Evolutionary conservation across 1,140 invertebrate genomes (phyloP).

Genomic region (Bombus picipes): DNA sequence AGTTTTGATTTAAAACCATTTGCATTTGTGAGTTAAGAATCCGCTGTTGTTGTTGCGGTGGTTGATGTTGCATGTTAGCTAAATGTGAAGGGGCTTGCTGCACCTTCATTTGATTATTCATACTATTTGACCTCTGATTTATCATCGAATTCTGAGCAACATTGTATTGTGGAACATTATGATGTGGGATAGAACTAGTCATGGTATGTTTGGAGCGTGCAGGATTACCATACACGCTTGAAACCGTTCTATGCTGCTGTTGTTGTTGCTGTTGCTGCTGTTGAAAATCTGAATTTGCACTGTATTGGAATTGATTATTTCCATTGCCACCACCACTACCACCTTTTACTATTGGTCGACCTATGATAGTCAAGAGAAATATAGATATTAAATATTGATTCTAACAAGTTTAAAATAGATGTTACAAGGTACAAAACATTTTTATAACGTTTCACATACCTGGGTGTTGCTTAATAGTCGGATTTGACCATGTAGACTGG

Average conservation of each 20-base stretch:
- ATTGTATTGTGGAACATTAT: slow-evolving; percentile 78
- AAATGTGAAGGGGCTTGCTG: slow-evolving; percentile 78
- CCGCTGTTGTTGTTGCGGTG: slow-evolving; percentile 72
- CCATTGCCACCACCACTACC: slow-evolving; percentile 66
- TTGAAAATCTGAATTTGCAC: slow-evolving; percentile 73
- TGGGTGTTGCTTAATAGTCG: slow-evolving; percentile 78
- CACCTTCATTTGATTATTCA: slow-evolving; percentile 79
- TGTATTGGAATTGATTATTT: slow-evolving; percentile 72
- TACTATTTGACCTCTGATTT: slow-evolving; percentile 77
- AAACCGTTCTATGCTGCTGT: slow-evolving; percentile 78
- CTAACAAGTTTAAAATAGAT: background rate
- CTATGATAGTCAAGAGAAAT: slow-evolving; percentile 64
- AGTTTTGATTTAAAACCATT: slow-evolving; percentile 80
- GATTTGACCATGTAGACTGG: slow-evolving; percentile 73
- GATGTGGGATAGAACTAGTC: slow-evolving; percentile 74
- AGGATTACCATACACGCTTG: slow-evolving; percentile 73
- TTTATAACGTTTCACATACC: slow-evolving; percentile 66
- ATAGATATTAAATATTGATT: background rate
- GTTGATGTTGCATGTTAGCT: slow-evolving; percentile 77
- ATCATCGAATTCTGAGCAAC: slow-evolving; percentile 74
- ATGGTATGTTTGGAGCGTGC: slow-evolving; percentile 77
- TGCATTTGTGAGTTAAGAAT: slow-evolving; percentile 74
- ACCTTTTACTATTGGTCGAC: slow-evolving; percentile 85
- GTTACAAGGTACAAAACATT: background rate
- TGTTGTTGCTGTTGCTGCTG: slow-evolving; percentile 74